These are phyloP conservation scores for Euplagia quadripunctaria DNA, from an alignment of 2,888 invertebrate species.

Conservation along the genomic window DNA sequence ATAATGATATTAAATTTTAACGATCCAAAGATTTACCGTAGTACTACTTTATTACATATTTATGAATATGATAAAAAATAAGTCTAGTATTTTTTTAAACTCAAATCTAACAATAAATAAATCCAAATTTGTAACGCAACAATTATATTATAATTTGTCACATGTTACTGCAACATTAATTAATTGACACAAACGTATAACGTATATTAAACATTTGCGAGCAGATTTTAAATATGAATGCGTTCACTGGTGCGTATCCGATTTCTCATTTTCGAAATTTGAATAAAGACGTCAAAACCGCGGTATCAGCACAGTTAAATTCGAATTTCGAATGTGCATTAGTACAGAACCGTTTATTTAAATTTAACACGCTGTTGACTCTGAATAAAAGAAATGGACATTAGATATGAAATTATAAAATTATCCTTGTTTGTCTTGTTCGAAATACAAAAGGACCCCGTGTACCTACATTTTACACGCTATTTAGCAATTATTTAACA, in stretches of 20 bases:
- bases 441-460: conserved; percentile 64
- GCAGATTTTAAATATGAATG: conserved; percentile 77
- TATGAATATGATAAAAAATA: neutral
- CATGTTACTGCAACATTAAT: conserved; percentile 54
- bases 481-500: conserved; percentile 81
- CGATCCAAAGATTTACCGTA: too few relatives aligned
- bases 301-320: conserved; percentile 76
- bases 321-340: conserved; percentile 73
- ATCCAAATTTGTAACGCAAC: conserved; percentile 22
- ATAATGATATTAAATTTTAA: conserved; percentile 22
- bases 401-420: conserved; percentile 75
- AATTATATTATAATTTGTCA: conserved; percentile 49
- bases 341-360: conserved; percentile 79
- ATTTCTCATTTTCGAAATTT: conserved; percentile 76
- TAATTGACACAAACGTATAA: conserved; percentile 55
- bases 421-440: conserved; percentile 74
- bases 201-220: conserved; percentile 59
- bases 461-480: conserved; percentile 74
- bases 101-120: conserved; percentile 37
- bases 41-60: too few relatives aligned
- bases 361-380: conserved; percentile 85
- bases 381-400: conserved; percentile 70
- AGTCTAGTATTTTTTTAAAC: neutral
- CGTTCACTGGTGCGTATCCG: conserved; percentile 70
- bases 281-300: conserved; percentile 84